Evolutionary conservation across 1,140 invertebrate species (phyloP), one percentile per base, ranked within the genome.

Genomic region (Neelides sp.): DNA sequence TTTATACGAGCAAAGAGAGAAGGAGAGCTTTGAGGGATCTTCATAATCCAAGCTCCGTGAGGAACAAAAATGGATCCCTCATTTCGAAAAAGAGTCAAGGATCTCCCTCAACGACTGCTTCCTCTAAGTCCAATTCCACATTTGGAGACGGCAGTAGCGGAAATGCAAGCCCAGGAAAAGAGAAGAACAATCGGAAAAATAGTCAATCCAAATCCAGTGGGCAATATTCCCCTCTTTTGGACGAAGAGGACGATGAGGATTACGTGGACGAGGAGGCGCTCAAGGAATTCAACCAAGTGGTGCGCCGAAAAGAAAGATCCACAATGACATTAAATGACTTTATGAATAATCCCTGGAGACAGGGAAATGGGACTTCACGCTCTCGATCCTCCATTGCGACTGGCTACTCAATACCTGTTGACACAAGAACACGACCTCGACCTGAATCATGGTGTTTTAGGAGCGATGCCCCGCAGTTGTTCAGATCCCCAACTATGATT

Each of bases 1-100:
- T 73, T 40, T 62, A 75, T 55, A 73, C 70, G 50, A 75, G 75
- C 49, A 76, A 77, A 62, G 73, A 77, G 61, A 66, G 75, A 26
- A 62, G 74, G 48, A 68, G 66, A 59, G 70, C 73, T n/a, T 56
- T 76, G 44, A 69, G 73, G 56, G 67, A 67, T n/a, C 64, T 68
- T 17, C 72, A 73, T 28, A 10, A 30, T 27, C n/a, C n/a, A n/a
- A n/a, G n/a, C n/a, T n/a, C n/a, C n/a, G n/a, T n/a, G n/a, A n/a
- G n/a, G n/a, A n/a, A n/a, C n/a, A n/a, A n/a, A n/a, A n/a, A n/a
- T n/a, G n/a, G n/a, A n/a, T n/a, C n/a, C n/a, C n/a, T n/a, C n/a
- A n/a, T 32, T 32, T 13, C 28, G n/a, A 32, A 32, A n/a, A 8
- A 5, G n/a, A 8, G 7, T 49, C 41, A 28, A 40, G 10, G n/a